Evolutionary conservation across 1,140 invertebrate genomes (phyloP).

Genomic region (Maconellicoccus hirsutus): DNA sequence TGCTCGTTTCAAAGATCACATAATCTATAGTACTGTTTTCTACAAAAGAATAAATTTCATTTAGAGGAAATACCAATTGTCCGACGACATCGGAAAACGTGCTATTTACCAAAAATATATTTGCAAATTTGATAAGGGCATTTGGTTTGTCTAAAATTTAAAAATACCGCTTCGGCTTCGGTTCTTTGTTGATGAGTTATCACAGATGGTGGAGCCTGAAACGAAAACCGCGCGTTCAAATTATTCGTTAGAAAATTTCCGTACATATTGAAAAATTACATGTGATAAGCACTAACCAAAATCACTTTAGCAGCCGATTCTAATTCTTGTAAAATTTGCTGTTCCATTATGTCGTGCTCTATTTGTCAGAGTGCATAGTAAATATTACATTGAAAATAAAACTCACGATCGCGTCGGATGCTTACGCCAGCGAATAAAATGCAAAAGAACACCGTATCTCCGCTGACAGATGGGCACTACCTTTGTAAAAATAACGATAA

Average conservation of each 20-base stretch:
- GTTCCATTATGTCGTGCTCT: background rate
- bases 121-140: constrained; percentile 68
- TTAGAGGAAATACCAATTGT: too few relatives aligned
- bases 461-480: too few relatives aligned
- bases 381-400: too few relatives aligned
- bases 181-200: constrained; percentile 63
- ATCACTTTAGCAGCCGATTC: constrained; percentile 56
- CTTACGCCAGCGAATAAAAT: too few relatives aligned
- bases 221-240: constrained; percentile 29
- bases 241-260: background rate
- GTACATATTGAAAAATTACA: too few relatives aligned
- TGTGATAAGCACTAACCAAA: constrained; percentile 41
- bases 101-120: constrained; percentile 56
- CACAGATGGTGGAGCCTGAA: constrained; percentile 68
- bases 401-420: too few relatives aligned
- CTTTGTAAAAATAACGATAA: too few relatives aligned
- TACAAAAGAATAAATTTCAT: constrained; percentile 30
- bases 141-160: constrained; percentile 69
- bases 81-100: too few relatives aligned
- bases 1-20: constrained; percentile 75
- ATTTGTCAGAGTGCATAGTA: too few relatives aligned
- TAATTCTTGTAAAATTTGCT: constrained; percentile 44
- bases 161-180: constrained; percentile 63
- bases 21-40: constrained; percentile 66
- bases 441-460: too few relatives aligned